Conservation (phyloP, 2,113 vertebrate species). For the Conger conger region DNA sequence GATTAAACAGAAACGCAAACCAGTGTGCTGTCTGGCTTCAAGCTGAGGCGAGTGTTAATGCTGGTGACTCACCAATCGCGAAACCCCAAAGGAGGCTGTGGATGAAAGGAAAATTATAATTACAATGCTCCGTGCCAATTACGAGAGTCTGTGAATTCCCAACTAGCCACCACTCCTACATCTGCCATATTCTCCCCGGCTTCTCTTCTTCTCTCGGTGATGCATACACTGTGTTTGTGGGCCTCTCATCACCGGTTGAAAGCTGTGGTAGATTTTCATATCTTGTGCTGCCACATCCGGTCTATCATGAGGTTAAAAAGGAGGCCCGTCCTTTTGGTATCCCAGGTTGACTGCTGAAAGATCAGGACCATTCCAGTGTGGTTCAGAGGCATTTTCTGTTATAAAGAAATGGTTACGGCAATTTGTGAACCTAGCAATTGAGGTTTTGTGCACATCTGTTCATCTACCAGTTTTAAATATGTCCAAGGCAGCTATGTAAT, state of each 20-base stretch:
- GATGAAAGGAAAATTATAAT: not conserved
- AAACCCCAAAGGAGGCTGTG: not conserved
- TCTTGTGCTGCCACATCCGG: not conserved
- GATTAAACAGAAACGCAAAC: slow-evolving; percentile 7
- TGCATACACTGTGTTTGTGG: not conserved
- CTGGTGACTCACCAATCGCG: not conserved
- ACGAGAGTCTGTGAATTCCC: not conserved
- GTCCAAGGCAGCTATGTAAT: slow-evolving; percentile 50
- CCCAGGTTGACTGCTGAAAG: not conserved
- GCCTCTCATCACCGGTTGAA: not conserved
- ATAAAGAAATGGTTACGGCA: slow-evolving; percentile 35
- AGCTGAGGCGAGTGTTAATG: not conserved
- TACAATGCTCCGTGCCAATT: not conserved
- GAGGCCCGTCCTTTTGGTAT: not conserved
- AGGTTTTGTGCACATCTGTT: slow-evolving; percentile 61
- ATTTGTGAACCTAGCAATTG: slow-evolving; percentile 49
- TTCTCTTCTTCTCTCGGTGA: not conserved
- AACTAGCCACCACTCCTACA: not conserved
- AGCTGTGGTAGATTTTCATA: not conserved
- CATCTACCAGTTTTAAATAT: slow-evolving; percentile 40
- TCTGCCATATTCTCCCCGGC: not conserved
- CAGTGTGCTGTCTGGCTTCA: not conserved
- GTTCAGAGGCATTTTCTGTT: not conserved
- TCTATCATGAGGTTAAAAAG: not conserved
- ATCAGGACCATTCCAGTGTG: not conserved